These are phyloP conservation scores for Pterobdella sp. DNA, from an alignment of 2,888 invertebrate species.

Conservation along the genomic window DNA sequence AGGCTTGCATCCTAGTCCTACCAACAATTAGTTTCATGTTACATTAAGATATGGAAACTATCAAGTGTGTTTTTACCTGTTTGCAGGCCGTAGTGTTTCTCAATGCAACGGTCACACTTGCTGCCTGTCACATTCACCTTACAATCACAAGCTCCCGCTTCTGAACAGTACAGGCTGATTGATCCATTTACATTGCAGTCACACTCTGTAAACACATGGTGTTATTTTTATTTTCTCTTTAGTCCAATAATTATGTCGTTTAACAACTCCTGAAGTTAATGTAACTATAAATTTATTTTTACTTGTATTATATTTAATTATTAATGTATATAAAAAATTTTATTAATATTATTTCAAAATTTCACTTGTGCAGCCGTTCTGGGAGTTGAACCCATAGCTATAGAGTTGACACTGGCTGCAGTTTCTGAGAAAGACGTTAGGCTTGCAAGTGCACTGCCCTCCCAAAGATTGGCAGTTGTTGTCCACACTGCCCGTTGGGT, in stretches of 20 bases:
- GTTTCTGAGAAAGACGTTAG: conserved; percentile 38
- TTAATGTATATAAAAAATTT: no score
- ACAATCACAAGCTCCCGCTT: conserved; percentile 39
- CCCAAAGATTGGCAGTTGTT: conserved; percentile 34
- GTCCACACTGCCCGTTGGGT: conserved; percentile 34
- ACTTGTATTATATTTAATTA: no score
- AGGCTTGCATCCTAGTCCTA: conserved; percentile 39
- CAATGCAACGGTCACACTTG: conserved; percentile 39
- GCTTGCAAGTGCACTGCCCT: conserved; percentile 41
- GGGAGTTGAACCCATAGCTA: conserved; percentile 37
- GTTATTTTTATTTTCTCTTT: no score
- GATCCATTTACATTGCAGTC: conserved; percentile 39
- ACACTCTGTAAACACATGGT: no score
- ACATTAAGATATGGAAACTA: not conserved
- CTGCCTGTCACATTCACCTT: conserved; percentile 39
- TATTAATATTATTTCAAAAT: no score
- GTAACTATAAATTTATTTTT: no score
- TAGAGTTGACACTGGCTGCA: conserved; percentile 40
- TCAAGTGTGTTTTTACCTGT: conserved; percentile 34
- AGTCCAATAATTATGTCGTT: no score
- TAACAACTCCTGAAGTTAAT: no score
- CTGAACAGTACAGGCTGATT: conserved; percentile 36
- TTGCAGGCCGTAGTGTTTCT: conserved; percentile 40
- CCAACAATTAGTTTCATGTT: not conserved
- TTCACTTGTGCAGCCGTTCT: conserved; percentile 38